These are phyloP conservation scores for Melanotaenia trifasciata DNA, from an alignment of 2,797 vertebrate species.

Conservation along the genomic window DNA sequence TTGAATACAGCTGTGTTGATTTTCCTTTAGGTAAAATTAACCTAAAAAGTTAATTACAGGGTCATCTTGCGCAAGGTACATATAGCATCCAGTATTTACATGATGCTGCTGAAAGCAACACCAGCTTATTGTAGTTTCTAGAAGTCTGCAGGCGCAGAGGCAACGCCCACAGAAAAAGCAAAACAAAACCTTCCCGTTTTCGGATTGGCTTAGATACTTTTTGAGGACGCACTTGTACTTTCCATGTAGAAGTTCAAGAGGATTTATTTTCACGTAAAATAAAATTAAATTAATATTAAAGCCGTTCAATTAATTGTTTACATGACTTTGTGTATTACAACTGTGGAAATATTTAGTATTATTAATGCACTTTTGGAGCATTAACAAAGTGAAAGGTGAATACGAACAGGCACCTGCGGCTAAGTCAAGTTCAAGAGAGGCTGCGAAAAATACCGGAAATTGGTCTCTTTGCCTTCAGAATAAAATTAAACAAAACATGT, in stretches of 20 bases:
- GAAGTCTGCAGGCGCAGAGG: conserved; percentile 38
- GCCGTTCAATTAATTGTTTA: conserved; percentile 1
- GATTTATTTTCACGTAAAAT: not conserved
- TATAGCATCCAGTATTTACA: not conserved
- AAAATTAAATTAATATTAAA: not conserved
- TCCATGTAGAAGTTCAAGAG: not conserved
- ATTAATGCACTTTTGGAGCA: not conserved
- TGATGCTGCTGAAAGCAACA: not conserved
- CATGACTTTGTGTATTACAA: accelerated
- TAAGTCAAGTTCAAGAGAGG: not conserved
- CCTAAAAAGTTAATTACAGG: not conserved
- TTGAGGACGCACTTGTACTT: not conserved
- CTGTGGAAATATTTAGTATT: not conserved
- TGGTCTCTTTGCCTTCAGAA: conserved; percentile 21
- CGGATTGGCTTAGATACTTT: conserved; percentile 32
- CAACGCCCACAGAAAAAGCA: conserved; percentile 66
- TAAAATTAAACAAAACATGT: conserved; percentile 22
- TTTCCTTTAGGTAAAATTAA: not conserved
- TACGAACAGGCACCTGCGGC: not conserved
- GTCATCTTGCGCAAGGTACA: too few relatives aligned
- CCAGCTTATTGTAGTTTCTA: not conserved
- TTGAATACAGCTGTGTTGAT: not conserved
- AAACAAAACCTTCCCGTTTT: not conserved
- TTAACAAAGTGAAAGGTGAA: conserved; percentile 5
- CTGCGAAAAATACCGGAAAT: not conserved